Base-by-base conservation (phyloP, 2,113 vertebrate species). In the Aphyosemion australe region DNA sequence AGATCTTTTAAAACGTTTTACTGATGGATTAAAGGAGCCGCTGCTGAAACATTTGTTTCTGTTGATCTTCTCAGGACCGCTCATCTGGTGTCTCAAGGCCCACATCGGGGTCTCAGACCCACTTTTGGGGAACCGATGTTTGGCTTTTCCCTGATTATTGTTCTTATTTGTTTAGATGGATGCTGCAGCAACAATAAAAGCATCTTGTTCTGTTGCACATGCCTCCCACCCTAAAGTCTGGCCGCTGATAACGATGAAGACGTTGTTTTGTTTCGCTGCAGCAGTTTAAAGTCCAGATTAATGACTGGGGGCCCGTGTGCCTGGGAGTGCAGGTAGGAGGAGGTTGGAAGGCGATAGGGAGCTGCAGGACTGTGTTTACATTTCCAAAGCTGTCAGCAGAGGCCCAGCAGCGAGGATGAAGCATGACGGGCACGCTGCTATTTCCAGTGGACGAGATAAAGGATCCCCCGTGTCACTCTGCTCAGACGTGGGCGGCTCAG, bases 401-500 rank as follows among this genome's bases (percentile, higher is more conserved):
- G 61, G 65, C 61, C 10, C 12, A 37, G 34, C 21, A 31, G 50
- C 57, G 6, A 31, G 59, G 52, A n/a, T 45, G 48, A 60, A 58
- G 56, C 55, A 12, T 16, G 4, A 26, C 5, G 14, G 58, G 50
- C n/a, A 2, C 45, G 16, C n/a, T 37, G 59, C 68, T 73, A 75
- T 72, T 80, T 78, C 58, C 68, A 83, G 66, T 26, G 62, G 60
- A 79, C 76, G 52, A 56, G 72, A 82, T 77, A 82, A 78, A 79
- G 58, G 60, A 79, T 69, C 61, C 70, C 52, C 14, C 0, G 9
- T 12, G 69, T 69, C 9, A 15, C 42, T 20, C 39, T 10, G 66
- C 61, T 53, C n/a, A 55, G 69, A 41, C 12, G 50, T 61, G 67
- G 79, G 72, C 61, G 75, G 66, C 16, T 5, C n/a, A 21, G 57